A percentile compares a stretch with the other conserved stretches of the same genome.
phyloP scores from a whole-genome alignment of 2,113 vertebrate species.

The Cochlearius cochlearius region DNA sequence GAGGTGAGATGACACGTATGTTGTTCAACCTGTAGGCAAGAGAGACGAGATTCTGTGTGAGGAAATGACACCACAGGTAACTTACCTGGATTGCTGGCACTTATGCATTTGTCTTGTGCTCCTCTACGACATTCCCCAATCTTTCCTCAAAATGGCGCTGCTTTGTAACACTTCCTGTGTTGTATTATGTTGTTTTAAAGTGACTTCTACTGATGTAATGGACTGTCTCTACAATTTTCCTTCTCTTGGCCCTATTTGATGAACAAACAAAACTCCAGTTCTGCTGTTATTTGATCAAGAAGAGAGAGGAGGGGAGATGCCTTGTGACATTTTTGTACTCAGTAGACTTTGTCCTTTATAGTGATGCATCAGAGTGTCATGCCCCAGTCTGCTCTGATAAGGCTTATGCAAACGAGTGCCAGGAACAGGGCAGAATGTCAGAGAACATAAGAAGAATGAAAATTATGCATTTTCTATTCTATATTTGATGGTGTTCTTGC shows the following conservation, averaged over 20 bases:
- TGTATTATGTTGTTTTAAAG: not conserved
- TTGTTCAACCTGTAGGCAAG: no score
- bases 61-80: not conserved
- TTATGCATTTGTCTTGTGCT: not conserved
- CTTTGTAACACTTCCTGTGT: not conserved
- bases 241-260: not conserved
- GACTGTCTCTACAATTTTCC: not conserved
- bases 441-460: not conserved
- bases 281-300: not conserved
- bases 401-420: not conserved
- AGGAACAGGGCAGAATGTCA: not conserved
- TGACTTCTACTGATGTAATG: not conserved
- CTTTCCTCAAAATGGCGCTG: not conserved
- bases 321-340: not conserved
- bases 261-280: not conserved
- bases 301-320: not conserved
- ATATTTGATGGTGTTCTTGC: not conserved
- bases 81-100: not conserved
- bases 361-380: not conserved
- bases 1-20: accelerated
- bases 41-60: not conserved
- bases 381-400: not conserved
- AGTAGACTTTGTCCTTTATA: not conserved
- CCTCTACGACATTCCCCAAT: not conserved
- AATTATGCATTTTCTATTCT: not conserved